Conservation (phyloP, 2,797 vertebrate species). For the Cygnus olor region DNA sequence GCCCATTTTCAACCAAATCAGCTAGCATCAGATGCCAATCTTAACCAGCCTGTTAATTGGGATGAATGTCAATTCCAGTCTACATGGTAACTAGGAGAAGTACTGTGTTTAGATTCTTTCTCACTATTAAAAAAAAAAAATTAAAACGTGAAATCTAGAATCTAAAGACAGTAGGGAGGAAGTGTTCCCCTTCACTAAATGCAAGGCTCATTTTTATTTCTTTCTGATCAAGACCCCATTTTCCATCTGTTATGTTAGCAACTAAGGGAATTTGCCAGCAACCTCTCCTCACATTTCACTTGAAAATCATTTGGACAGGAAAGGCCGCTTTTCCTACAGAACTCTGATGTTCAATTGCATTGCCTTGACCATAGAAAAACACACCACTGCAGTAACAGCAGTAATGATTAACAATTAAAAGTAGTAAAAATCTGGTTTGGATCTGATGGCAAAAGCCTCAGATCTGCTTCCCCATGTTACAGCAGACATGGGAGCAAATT, state of each 20-base stretch:
- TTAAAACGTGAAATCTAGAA: not conserved
- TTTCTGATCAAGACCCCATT: not conserved
- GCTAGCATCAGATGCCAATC: not conserved
- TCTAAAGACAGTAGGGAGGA: conserved; percentile 43
- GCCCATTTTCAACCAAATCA: not conserved
- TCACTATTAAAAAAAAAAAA: not conserved
- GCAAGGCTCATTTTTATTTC: conserved; percentile 3
- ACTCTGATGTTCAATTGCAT: not conserved
- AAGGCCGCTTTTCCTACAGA: not conserved
- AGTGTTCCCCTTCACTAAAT: conserved; percentile 29
- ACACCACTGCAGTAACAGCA: not conserved
- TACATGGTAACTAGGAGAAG: not conserved
- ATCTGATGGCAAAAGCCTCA: not conserved
- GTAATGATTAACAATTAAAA: not conserved
- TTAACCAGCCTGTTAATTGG: not conserved
- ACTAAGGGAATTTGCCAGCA: conserved; percentile 9
- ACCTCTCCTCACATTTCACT: not conserved
- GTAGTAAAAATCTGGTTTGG: rapidly evolving
- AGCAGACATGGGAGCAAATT: not conserved
- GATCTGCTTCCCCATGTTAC: not conserved
- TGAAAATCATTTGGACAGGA: not conserved
- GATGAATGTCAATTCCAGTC: not conserved
- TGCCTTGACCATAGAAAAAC: not conserved
- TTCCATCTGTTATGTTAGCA: conserved; percentile 40
- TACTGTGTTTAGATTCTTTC: not conserved